These are phyloP conservation scores for Chaenogobius annularis DNA, from an alignment of 2,113 vertebrate species.

Conservation along the genomic window DNA sequence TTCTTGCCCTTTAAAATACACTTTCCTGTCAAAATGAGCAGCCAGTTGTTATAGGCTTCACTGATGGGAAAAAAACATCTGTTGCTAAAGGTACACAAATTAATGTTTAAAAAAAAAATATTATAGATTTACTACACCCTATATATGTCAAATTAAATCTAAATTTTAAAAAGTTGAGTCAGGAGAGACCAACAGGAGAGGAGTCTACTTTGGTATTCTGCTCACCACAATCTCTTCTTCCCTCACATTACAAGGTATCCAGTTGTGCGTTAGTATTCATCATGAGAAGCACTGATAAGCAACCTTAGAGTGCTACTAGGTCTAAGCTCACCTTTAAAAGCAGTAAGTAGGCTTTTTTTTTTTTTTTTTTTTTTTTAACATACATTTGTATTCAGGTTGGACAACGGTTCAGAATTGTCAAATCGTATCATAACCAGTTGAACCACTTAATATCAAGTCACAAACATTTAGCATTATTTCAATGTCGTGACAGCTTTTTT, in stretches of 20 bases:
- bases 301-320: conserved; percentile 18
- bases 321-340: neutral
- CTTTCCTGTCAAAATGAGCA: neutral
- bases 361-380: neutral
- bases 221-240: conserved; percentile 6
- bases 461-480: neutral
- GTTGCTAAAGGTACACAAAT: neutral
- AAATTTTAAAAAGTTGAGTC: neutral
- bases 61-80: neutral
- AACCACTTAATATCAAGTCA: neutral
- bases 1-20: neutral
- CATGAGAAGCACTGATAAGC: conserved; percentile 24
- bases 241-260: conserved; percentile 28
- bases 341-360: neutral
- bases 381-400: too few relatives aligned
- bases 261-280: conserved; percentile 21
- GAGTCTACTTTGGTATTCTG: neutral
- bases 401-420: neutral
- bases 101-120: neutral
- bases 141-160: neutral
- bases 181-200: neutral
- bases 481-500: neutral
- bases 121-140: too few relatives aligned
- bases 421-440: neutral
- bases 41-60: neutral